Percentiles rank a stretch among this genome's conserved stretches.
Conservation (phyloP, 2,113 vertebrate genomes). For the Zosterops borbonicus region DNA sequence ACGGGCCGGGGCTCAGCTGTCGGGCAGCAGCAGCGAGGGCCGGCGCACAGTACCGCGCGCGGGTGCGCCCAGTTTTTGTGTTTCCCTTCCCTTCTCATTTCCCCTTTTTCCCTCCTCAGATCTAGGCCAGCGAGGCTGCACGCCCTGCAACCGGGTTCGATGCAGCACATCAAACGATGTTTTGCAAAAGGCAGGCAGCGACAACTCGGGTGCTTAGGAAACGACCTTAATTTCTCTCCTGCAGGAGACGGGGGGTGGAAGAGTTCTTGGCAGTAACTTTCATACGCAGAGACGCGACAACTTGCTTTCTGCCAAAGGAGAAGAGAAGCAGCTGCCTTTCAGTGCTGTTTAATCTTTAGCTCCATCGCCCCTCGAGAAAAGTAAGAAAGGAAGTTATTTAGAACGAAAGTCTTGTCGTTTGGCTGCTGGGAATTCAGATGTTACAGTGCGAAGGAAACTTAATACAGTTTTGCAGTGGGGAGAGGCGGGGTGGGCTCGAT, state of each 20-base stretch:
- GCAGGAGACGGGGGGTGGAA: neutral
- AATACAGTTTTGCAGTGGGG: neutral
- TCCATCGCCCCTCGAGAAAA: conserved; percentile 35
- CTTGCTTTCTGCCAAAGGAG: conserved; percentile 24
- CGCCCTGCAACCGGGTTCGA: neutral
- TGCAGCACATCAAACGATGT: neutral
- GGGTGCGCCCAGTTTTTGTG: neutral
- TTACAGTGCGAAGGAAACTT: neutral
- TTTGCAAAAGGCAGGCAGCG: neutral
- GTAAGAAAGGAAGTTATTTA: conserved; percentile 22
- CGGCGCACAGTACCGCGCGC: neutral
- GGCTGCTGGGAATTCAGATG: conserved; percentile 35
- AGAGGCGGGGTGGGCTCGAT: neutral
- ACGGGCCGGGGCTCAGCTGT: neutral
- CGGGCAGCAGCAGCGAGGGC: neutral
- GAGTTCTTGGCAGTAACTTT: conserved; percentile 16
- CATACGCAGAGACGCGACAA: neutral
- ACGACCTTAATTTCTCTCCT: conserved; percentile 33
- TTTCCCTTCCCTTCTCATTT: neutral
- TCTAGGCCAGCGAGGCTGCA: neutral
- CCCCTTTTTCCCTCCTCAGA: neutral
- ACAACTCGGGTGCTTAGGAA: neutral
- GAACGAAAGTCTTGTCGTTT: neutral
- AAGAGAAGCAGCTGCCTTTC: conserved; percentile 60
- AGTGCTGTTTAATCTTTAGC: conserved; percentile 50